Base-by-base conservation (phyloP, 2,888 invertebrate genomes). In the Drosophila macrospina region DNA sequence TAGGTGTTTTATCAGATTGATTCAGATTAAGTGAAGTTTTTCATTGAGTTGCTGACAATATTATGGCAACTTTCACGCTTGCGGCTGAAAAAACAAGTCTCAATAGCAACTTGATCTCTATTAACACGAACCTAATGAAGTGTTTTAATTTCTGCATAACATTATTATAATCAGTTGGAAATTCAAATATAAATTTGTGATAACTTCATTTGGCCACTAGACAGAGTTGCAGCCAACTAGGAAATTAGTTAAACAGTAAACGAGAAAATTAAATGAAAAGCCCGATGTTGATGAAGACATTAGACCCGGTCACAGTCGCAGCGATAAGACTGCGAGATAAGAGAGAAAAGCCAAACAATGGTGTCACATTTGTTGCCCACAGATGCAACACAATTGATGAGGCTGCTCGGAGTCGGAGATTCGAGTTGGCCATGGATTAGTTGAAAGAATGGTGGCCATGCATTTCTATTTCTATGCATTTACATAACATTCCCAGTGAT, bases 71-170 rank as follows among this genome's bases (percentile, higher is more conserved):
- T 80, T 86, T 83, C 83, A 86, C 83, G 71, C 80, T 74, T 71
- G 41, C 13, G 11, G 30, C 20, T 36, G 20, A 15, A 44, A 10
- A 50, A 32, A 32, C 45, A 42, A 57, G 7, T 26, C 15, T 10
- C 57, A 59, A 59, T 24, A 16, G 20, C 39, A 48, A 28, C 41
- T 42, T 59, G 44, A 50, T 41, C 47, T 42, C 57, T 67, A 80
- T 83, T 86, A 86, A 78, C 78, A 80, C 80, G 39, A 55, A 47
- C 56, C 68, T 83, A 83, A 86, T 86, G 86, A 83, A 78, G 83
- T 86, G 83, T 80, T 67, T 86, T 78, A 71, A 70, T 76, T 76
- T 68, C 69, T 36, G 69, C 51, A 85, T 80, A 82, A 73, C 62
- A 67, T 78, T 82, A 60, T 56, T 24, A 50, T 44, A 70, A 85